Percentiles rank a stretch among this genome's conserved stretches.
Evolutionary conservation across 2,888 invertebrate genomes (phyloP).

Genomic region (Drosophila percnosoma): DNA sequence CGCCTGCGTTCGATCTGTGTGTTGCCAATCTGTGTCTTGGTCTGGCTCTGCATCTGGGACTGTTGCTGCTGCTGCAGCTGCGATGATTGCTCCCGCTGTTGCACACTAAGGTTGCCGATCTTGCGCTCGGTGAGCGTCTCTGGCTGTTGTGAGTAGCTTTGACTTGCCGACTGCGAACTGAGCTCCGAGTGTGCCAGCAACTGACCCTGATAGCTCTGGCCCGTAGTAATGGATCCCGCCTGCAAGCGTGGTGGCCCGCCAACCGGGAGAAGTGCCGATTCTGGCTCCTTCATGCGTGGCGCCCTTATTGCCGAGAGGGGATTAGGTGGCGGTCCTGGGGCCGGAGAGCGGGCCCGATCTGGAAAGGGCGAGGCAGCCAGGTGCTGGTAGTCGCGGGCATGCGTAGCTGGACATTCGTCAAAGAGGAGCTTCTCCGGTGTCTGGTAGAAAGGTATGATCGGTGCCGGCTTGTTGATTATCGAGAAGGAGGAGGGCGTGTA

Average conservation of each 20-base stretch:
- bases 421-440: constrained; percentile 88
- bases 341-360: constrained; percentile 89
- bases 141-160: constrained; percentile 85
- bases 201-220: constrained; percentile 84
- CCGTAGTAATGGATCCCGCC: constrained; percentile 84
- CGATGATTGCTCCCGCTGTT: constrained; percentile 85
- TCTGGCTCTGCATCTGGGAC: constrained; percentile 82
- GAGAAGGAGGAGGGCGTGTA: constrained; percentile 87
- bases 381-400: constrained; percentile 87
- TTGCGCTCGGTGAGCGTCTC: constrained; percentile 85
- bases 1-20: constrained; percentile 88
- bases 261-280: constrained; percentile 60
- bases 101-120: constrained; percentile 86
- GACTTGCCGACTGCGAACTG: constrained; percentile 84
- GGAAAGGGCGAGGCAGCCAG: constrained; percentile 89
- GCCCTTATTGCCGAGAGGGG: constrained; percentile 88
- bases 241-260: constrained; percentile 74
- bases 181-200: constrained; percentile 85
- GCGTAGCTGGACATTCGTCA: constrained; percentile 88
- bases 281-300: constrained; percentile 87
- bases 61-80: constrained; percentile 83
- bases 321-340: constrained; percentile 89
- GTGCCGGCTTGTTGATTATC: constrained; percentile 89
- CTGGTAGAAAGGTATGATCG: constrained; percentile 92
- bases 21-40: constrained; percentile 86